A percentile compares a stretch with the other conserved stretches of the same genome.
phyloP scores from a whole-genome alignment of 2,888 invertebrate genomes.

The Holacanthella duospinosa region DNA sequence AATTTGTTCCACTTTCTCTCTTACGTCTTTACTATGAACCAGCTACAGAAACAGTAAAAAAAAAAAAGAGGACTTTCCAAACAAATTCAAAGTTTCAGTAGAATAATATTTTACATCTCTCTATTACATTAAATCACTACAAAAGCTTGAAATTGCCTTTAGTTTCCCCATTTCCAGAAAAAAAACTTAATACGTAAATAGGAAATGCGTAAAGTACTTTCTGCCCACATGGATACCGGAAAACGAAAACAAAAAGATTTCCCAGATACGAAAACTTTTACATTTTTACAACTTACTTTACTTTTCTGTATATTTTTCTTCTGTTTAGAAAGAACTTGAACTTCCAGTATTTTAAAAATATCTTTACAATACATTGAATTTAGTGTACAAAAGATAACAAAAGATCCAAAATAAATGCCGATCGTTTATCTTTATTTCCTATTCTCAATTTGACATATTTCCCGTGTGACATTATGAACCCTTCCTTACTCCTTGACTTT shows the following conservation, averaged over 20 bases:
- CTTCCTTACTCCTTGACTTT: no score
- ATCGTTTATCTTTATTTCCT: slow-evolving; percentile 1
- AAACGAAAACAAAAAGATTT: not conserved
- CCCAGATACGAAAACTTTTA: not conserved
- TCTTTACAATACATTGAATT: not conserved
- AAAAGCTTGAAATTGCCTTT: no score
- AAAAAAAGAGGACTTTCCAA: no score
- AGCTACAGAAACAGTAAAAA: no score
- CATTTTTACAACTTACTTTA: not conserved
- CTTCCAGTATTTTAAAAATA: not conserved
- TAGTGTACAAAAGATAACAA: not conserved
- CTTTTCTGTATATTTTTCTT: not conserved
- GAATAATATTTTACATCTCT: no score
- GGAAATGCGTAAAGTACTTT: not conserved
- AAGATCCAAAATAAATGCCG: not conserved
- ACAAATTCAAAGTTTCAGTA: no score
- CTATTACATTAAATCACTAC: no score
- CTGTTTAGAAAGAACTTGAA: not conserved
- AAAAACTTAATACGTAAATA: no score
- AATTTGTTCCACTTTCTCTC: no score
- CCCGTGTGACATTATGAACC: not conserved
- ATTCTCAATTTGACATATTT: not conserved
- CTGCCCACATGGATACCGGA: slow-evolving; percentile 2
- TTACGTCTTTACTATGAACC: no score
- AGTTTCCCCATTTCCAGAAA: no score